Evolutionary conservation across 2,797 vertebrate genomes (phyloP).

Genomic region (Sparidentex hasta): DNA sequence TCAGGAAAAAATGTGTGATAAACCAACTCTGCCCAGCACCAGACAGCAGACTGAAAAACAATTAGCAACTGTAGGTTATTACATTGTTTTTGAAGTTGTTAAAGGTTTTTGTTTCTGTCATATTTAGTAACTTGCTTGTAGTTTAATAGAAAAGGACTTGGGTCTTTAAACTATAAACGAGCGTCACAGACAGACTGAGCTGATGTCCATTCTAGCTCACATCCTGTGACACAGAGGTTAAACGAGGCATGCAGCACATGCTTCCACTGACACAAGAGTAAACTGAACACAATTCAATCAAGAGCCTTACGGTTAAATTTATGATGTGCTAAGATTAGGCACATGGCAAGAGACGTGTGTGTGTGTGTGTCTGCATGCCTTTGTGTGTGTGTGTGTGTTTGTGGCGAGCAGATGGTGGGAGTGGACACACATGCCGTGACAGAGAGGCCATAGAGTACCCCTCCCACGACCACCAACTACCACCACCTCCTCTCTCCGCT

Average conservation of each 20-base stretch:
- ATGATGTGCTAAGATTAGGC: constrained; percentile 63
- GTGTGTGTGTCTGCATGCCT: constrained; percentile 60
- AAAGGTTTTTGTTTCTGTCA: not conserved
- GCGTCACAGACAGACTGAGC: not conserved
- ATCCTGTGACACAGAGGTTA: constrained; percentile 51
- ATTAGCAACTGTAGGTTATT: not conserved
- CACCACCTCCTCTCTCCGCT: constrained; percentile 27
- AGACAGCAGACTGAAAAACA: too few species aligned
- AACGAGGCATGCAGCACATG: constrained; percentile 38
- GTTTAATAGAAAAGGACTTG: not conserved
- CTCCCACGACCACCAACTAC: not conserved
- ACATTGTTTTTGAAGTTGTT: not conserved
- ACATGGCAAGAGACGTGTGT: constrained; percentile 63
- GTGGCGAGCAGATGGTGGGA: constrained; percentile 79
- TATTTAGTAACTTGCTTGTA: not conserved
- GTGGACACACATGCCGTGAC: constrained; percentile 78
- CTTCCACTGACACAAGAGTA: constrained; percentile 42
- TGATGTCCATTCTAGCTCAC: constrained; percentile 22
- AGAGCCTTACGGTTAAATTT: constrained; percentile 55
- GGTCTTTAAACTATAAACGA: not conserved
- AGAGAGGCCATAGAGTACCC: constrained; percentile 70
- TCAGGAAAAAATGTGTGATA: not conserved
- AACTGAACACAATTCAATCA: constrained; percentile 53
- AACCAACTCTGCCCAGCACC: not conserved
- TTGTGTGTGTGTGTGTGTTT: constrained; percentile 60